Conservation (phyloP, 1,140 invertebrate species). For the Halyomorpha halys region DNA sequence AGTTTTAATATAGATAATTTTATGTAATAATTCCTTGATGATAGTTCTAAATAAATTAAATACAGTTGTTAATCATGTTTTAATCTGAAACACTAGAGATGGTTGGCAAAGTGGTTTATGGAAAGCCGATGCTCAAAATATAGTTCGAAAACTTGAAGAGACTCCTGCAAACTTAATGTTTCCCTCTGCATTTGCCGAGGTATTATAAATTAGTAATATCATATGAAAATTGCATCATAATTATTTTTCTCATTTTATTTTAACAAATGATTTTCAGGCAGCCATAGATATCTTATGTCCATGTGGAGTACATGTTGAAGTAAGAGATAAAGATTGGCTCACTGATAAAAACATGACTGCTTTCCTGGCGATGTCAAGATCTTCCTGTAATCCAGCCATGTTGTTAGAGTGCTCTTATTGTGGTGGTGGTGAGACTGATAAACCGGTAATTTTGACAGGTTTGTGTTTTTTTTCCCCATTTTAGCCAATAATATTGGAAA, state of each 20-base stretch:
- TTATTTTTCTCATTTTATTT: no score
- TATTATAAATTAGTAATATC: background rate
- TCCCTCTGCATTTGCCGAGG: conserved; percentile 38
- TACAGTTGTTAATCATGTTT: no score
- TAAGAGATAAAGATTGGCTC: conserved; percentile 42
- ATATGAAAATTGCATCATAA: no score
- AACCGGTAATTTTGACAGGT: conserved; percentile 36
- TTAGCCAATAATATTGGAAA: background rate
- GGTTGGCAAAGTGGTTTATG: conserved; percentile 57
- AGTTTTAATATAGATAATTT: no score
- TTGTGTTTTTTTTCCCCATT: conserved; percentile 13
- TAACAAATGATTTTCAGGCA: conserved; percentile 32
- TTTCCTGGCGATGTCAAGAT: conserved; percentile 41
- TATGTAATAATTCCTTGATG: no score
- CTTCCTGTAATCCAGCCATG: conserved; percentile 41
- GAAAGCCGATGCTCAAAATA: conserved; percentile 73
- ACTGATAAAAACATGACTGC: conserved; percentile 44
- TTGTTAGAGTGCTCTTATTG: conserved; percentile 43
- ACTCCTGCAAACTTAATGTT: conserved; percentile 78
- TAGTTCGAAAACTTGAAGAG: conserved; percentile 66
- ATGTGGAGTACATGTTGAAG: conserved; percentile 33
- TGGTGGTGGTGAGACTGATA: conserved; percentile 31
- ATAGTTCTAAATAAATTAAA: no score
- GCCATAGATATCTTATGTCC: conserved; percentile 31
- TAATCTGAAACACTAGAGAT: conserved; percentile 4